A percentile compares a stretch with the other conserved stretches of the same genome.
Conservation (phyloP, 1,140 invertebrate genomes). For the Zaprionus lachaisei region DNA sequence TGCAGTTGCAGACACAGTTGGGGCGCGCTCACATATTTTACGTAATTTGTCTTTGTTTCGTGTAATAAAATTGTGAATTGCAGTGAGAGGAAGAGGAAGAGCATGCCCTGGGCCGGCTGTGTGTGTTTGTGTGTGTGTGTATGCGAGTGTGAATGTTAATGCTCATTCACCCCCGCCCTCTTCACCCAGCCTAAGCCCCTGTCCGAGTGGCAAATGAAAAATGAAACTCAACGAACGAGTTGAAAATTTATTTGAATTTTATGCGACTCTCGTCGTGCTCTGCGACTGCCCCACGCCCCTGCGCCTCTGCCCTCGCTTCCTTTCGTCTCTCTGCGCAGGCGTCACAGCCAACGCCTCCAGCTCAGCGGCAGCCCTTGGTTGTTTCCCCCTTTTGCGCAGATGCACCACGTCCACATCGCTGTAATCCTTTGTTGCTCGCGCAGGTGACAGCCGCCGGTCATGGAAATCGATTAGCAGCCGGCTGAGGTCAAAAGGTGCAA, state of each 20-base stretch:
- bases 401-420: constrained; percentile 26
- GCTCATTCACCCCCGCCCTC: constrained; percentile 61
- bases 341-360: constrained; percentile 47
- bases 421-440: constrained; percentile 56
- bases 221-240: constrained; percentile 74
- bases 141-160: constrained; percentile 42
- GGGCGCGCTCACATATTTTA: constrained; percentile 75
- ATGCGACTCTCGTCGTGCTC: constrained; percentile 51
- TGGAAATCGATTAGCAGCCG: constrained; percentile 51
- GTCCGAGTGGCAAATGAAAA: constrained; percentile 61
- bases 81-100: constrained; percentile 52
- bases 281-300: neutral
- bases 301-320: neutral
- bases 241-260: constrained; percentile 83
- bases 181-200: constrained; percentile 16
- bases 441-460: constrained; percentile 63
- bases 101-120: constrained; percentile 42
- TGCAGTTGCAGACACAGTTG: constrained; percentile 21
- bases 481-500: constrained; percentile 38
- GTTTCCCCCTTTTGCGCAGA: constrained; percentile 40
- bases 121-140: constrained; percentile 28
- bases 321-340: constrained; percentile 32
- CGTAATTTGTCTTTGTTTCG: constrained; percentile 83
- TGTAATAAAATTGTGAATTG: constrained; percentile 82
- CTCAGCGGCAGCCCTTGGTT: constrained; percentile 8